phyloP scores from a whole-genome alignment of 2,113 vertebrate genomes.

The Pogona vitticeps region DNA sequence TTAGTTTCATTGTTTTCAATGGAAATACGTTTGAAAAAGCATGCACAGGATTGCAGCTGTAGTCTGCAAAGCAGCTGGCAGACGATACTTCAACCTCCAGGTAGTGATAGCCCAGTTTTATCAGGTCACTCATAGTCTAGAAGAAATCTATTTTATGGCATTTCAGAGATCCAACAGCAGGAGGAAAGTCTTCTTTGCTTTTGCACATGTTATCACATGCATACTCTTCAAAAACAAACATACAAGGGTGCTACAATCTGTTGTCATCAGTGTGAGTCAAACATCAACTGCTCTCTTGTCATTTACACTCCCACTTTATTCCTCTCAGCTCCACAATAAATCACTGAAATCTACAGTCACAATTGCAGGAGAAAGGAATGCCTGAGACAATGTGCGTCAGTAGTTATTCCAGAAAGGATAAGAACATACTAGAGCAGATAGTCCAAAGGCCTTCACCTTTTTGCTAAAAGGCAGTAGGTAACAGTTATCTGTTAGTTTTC shows the following conservation, averaged over 20 bases:
- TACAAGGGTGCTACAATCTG: neutral
- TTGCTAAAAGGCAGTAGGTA: neutral
- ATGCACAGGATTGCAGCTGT: neutral
- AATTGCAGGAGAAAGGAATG: neutral
- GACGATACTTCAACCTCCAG: neutral
- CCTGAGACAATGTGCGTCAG: neutral
- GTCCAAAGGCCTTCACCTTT: neutral
- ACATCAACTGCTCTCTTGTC: neutral
- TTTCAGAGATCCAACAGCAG: neutral
- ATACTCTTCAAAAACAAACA: conserved; percentile 17
- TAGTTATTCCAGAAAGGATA: neutral
- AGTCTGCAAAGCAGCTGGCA: neutral
- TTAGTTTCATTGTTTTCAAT: neutral
- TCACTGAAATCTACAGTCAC: neutral
- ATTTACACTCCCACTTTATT: neutral
- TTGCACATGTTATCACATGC: neutral
- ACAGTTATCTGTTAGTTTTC: neutral
- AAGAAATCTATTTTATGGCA: neutral
- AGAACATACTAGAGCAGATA: neutral
- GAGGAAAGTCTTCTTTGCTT: neutral
- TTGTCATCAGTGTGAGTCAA: conserved; percentile 9
- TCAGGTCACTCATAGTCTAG: neutral
- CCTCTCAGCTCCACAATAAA: neutral
- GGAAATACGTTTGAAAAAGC: neutral
- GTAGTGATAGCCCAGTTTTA: neutral